These are phyloP conservation scores for Muschampia plurimacula DNA, from an alignment of 2,888 invertebrate species.

Conservation along the genomic window DNA sequence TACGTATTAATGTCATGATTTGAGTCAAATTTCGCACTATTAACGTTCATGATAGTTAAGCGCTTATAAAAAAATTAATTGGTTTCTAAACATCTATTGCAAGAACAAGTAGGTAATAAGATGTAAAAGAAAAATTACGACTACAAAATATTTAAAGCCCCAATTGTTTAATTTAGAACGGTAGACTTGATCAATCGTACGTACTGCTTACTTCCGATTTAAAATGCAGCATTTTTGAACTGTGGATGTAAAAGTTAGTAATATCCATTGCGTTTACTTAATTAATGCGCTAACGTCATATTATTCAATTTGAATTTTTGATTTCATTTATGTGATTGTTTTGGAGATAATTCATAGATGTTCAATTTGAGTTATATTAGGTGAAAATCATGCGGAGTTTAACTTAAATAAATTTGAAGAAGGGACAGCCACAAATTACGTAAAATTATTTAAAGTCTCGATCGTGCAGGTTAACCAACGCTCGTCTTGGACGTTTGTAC, in stretches of 20 bases:
- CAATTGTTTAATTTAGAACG: constrained; percentile 1
- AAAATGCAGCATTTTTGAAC: neutral
- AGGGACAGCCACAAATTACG: constrained; percentile 34
- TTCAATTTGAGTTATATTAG: neutral
- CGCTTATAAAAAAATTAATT: constrained; percentile 11
- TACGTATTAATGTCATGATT: constrained; percentile 34
- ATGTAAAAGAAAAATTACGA: constrained; percentile 12
- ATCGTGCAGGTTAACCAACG: constrained; percentile 35
- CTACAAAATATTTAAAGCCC: constrained; percentile 6
- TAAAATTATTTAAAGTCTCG: constrained; percentile 33
- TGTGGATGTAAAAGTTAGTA: no score
- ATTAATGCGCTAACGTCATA: no score
- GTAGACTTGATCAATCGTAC: neutral
- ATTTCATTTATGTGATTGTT: neutral
- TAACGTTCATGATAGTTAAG: constrained; percentile 17
- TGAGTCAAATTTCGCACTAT: constrained; percentile 30
- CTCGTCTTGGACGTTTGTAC: constrained; percentile 30
- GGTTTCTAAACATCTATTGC: constrained; percentile 13
- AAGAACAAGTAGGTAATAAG: constrained; percentile 6
- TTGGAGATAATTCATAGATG: neutral
- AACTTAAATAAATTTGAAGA: constrained; percentile 16
- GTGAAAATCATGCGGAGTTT: constrained; percentile 8
- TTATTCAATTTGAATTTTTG: no score
- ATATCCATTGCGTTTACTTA: no score
- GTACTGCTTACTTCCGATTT: neutral